Conservation (phyloP, 2,888 invertebrate species). For the Idaea biselata region DNA sequence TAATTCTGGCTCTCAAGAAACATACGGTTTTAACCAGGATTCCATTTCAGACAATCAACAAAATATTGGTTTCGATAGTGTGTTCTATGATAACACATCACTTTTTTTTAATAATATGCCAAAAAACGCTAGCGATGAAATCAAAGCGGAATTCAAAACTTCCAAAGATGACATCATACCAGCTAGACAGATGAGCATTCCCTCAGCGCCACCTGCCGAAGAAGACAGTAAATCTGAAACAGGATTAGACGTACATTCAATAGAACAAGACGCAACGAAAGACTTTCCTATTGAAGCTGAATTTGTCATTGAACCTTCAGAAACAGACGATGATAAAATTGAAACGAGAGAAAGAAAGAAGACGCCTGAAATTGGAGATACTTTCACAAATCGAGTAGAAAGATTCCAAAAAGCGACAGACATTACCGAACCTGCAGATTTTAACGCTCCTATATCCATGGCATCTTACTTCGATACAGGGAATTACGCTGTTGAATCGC, state of each 20-base stretch:
- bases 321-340: conserved; percentile 66
- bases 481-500: conserved; percentile 68
- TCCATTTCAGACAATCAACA: conserved; percentile 25
- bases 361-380: conserved; percentile 48
- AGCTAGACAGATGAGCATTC: conserved; percentile 48
- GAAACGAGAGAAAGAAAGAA: conserved; percentile 49
- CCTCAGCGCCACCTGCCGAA: conserved; percentile 58
- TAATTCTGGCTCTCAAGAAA: conserved; percentile 5
- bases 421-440: conserved; percentile 6
- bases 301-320: conserved; percentile 65
- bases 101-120: conserved; percentile 53
- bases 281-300: conserved; percentile 69
- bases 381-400: conserved; percentile 67
- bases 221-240: conserved; percentile 62
- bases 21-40: conserved; percentile 5
- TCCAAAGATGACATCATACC: conserved; percentile 48
- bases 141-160: conserved; percentile 56
- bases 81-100: conserved; percentile 50
- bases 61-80: conserved; percentile 43
- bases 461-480: conserved; percentile 74
- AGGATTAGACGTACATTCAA: conserved; percentile 66
- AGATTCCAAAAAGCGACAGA: conserved; percentile 49
- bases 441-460: conserved; percentile 52
- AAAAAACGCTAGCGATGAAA: conserved; percentile 60
- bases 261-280: conserved; percentile 70